Evolutionary conservation across 2,797 vertebrate species (phyloP).

Genomic region (Squalus acanthias): DNA sequence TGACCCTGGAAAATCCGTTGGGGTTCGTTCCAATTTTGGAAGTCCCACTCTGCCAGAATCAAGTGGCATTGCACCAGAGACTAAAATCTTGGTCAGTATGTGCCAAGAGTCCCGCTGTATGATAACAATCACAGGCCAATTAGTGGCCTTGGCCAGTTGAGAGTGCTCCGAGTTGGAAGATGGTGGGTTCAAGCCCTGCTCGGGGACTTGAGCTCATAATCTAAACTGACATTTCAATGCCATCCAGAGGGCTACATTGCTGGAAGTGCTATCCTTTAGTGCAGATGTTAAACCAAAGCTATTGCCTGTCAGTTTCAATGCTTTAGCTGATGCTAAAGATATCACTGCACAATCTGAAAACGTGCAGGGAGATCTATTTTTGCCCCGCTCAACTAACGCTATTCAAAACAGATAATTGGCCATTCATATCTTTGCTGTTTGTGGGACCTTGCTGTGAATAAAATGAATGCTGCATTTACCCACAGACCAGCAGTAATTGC

Average conservation of each 20-base stretch:
- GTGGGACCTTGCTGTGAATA: not conserved
- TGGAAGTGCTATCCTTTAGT: not conserved
- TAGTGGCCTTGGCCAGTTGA: not conserved
- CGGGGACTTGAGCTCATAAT: not conserved
- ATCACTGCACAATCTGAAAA: not conserved
- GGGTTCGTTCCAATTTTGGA: too few species aligned
- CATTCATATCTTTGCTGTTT: not conserved
- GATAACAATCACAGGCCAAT: too few species aligned
- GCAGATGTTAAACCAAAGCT: not conserved
- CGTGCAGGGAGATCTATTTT: not conserved
- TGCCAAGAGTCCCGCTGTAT: too few species aligned
- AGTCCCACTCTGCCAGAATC: too few species aligned
- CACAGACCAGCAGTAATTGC: not conserved
- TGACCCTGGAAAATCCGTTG: too few species aligned
- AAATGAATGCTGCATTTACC: not conserved
- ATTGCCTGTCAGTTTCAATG: not conserved
- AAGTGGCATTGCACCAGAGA: too few species aligned
- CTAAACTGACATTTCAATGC: not conserved
- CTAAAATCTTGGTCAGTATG: too few species aligned
- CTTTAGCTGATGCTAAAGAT: not conserved
- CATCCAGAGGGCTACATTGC: not conserved
- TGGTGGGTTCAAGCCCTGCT: not conserved
- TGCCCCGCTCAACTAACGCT: not conserved
- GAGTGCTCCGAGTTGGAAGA: not conserved
- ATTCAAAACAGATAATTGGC: not conserved